These are phyloP conservation scores for Carterocephalus palaemon DNA, from an alignment of 2,888 invertebrate species.

Conservation along the genomic window DNA sequence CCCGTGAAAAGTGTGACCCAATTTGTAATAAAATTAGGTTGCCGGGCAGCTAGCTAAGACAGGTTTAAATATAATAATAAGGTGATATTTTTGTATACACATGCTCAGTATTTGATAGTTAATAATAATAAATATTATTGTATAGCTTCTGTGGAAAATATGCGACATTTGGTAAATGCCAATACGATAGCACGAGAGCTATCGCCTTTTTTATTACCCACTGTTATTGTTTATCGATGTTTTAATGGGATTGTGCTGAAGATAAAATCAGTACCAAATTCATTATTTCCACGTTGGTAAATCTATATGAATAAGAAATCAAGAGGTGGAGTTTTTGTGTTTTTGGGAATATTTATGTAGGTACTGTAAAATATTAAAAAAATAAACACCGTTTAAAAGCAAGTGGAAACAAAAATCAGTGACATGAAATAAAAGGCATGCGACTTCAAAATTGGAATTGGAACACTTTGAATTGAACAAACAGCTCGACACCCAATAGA, in stretches of 20 bases:
- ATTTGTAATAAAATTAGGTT: constrained; percentile 41
- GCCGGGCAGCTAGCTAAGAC: constrained; percentile 27
- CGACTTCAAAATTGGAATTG: not conserved
- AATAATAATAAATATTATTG: too few species aligned
- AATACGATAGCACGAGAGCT: not conserved
- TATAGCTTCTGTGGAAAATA: too few species aligned
- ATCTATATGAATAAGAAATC: too few species aligned
- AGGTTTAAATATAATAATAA: constrained; percentile 16
- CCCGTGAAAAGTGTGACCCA: constrained; percentile 42
- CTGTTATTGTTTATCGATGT: constrained; percentile 6
- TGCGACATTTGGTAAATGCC: not conserved
- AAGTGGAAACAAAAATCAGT: not conserved
- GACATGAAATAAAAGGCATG: not conserved
- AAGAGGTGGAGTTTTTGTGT: too few species aligned
- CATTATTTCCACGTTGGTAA: too few species aligned
- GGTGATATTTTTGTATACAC: constrained; percentile 1
- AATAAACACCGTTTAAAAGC: not conserved
- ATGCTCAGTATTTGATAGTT: too few species aligned
- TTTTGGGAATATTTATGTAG: too few species aligned
- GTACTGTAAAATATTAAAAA: not conserved
- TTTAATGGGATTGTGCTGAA: not conserved
- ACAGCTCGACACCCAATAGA: too few species aligned
- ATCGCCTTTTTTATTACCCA: constrained; percentile 7
- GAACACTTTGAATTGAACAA: too few species aligned
- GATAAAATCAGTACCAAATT: too few species aligned